Base-by-base conservation (phyloP, 2,113 vertebrate species). In the Cheirogaleus medius region DNA sequence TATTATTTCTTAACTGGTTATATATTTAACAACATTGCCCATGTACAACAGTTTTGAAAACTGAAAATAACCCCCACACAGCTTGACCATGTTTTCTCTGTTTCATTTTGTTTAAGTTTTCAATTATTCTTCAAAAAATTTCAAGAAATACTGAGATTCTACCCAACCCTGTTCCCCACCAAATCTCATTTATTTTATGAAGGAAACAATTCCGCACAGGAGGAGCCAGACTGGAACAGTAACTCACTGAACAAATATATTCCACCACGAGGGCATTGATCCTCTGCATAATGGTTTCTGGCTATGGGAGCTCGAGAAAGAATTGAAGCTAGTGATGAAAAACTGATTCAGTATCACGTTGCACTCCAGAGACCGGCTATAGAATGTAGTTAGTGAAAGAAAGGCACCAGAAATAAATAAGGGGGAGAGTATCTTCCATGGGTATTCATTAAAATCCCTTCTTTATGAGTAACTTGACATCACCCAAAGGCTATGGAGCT, bases 391-490 rank as follows among this genome's bases (percentile, higher is more conserved):
- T 91, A 92, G 94, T 78, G 87, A 93, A 82, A 97, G 78, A 87
- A 95, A 97, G 44, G 56, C 39, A 37, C 29, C 52, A 78, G 88
- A 93, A 95, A 95, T 82, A 93, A 94, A 94, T 85, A 66, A 90
- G 74, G 18, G 93, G 49, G 63, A 80, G 34, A 93, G 39, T 8
- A 64, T n/a, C 42, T 81, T 97, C 69, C 73, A 77, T 14, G 39
- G 56, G 80, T 78, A 94, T 89, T 98, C 91, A 97, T 97, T 97
- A 97, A 97, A 97, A 94, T 88, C 74, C 58, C 83, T 93, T 95
- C 86, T 95, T 95, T 95, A 93, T 80, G 86, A 90, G 92, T 39
- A 92, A 90, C 71, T 83, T 97, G 90, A 97, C 94, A 97, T 96
- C 91, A 97, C 87, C 95, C 80, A 71, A 95, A 93, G 83, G 93